A percentile compares a stretch with the other conserved stretches of the same genome.
Conservation (phyloP, 2,113 vertebrate species). For the Corythaeola cristata region DNA sequence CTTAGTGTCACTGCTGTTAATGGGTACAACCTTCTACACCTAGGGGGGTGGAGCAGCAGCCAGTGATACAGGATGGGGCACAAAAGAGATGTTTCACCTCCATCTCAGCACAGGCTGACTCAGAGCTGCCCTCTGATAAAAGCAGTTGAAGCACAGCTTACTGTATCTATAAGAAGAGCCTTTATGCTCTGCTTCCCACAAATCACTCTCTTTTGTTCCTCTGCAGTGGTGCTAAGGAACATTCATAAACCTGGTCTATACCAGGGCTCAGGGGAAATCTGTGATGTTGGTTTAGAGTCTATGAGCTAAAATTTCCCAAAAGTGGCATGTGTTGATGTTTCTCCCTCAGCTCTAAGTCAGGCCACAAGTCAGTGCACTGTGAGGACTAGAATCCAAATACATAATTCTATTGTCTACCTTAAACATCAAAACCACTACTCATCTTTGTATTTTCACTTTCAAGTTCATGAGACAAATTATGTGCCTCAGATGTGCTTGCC, state of each 20-base stretch:
- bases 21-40: neutral
- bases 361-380: neutral
- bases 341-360: neutral
- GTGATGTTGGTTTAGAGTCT: neutral
- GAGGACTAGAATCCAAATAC: neutral
- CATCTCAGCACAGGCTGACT: neutral
- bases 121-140: neutral
- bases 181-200: neutral
- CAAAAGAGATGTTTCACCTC: neutral
- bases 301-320: neutral
- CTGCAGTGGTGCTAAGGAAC: neutral
- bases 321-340: neutral
- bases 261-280: neutral
- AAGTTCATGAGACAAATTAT: neutral
- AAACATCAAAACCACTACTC: neutral
- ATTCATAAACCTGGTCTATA: neutral
- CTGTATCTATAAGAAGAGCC: neutral
- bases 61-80: neutral
- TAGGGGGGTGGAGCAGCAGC: neutral
- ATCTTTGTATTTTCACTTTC: neutral
- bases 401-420: neutral
- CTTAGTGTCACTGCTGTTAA: neutral
- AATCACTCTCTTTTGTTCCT: neutral
- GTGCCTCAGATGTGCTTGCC: neutral
- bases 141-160: neutral